Evolutionary conservation across 2,113 vertebrate genomes (phyloP).

Genomic region (Turnix velox): DNA sequence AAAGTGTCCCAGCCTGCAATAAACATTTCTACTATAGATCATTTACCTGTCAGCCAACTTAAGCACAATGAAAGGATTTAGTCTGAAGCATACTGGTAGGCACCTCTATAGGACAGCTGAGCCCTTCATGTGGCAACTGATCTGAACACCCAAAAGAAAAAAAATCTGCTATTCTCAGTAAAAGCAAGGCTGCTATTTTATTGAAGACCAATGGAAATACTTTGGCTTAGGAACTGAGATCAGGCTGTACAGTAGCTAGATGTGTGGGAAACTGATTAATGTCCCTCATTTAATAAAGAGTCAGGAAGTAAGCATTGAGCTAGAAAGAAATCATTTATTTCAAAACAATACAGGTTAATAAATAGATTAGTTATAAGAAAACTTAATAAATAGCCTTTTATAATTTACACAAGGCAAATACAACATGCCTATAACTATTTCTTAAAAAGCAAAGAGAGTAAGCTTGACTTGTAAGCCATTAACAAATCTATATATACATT

Average conservation of each 20-base stretch:
- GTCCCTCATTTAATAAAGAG: not conserved
- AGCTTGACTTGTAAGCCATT: constrained; percentile 67
- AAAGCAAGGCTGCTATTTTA: not conserved
- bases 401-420: constrained; percentile 78
- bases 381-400: constrained; percentile 77
- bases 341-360: constrained; percentile 79
- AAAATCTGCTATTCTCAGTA: not conserved
- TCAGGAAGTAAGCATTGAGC: constrained; percentile 46
- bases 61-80: not conserved
- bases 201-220: not conserved
- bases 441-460: constrained; percentile 69
- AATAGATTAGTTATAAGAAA: constrained; percentile 76
- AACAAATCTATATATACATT: constrained; percentile 64
- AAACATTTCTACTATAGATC: not conserved
- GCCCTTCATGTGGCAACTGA: not conserved
- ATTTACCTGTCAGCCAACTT: not conserved
- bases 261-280: not conserved
- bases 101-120: not conserved
- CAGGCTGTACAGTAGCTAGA: not conserved
- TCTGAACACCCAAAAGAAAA: not conserved
- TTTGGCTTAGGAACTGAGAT: not conserved
- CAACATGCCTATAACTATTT: constrained; percentile 74
- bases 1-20: not conserved
- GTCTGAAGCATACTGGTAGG: not conserved
- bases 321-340: constrained; percentile 80